Evolutionary conservation across 2,888 invertebrate species (phyloP), one percentile per base, ranked within the genome.

Genomic region (Dryobota labecula): DNA sequence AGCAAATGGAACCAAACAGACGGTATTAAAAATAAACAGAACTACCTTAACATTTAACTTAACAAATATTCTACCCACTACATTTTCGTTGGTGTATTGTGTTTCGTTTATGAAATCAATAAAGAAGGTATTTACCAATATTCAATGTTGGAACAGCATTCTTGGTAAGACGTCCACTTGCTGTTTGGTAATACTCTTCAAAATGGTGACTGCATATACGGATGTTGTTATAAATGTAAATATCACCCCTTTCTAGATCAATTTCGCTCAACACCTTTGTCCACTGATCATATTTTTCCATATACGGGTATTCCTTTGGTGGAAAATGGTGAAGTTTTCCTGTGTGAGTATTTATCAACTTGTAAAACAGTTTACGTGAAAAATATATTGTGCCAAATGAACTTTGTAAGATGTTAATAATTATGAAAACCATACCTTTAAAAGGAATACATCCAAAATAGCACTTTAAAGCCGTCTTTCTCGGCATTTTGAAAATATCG

Each of bases 71-170:
- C n/a, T n/a, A n/a, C n/a, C n/a, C n/a, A n/a, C n/a, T n/a, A n/a
- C n/a, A n/a, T n/a, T n/a, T n/a, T n/a, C n/a, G n/a, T n/a, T n/a
- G 49, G 24, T n/a, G 13, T 49, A 49, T 49, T 49, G 20, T 49
- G 49, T 49, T 49, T 49, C 20, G 24, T 3, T 11, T 49, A 49
- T 24, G 49, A 36, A n/a, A n/a, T 13, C 2, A 61, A 33, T 45
- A 8, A 24, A 49, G 8, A 33, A 49, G 24, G 47, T 49, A 49
- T 49, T 47, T 62, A 62, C 62, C 62, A 49, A 62, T 49, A 49
- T 49, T 62, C 47, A 62, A 49, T 36, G 62, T 38, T 20, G 62
- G 62, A 24, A 62, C 62, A 36, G 62, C 62, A 49, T 62, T 62
- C 18, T 36, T 49, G 36, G 62, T 62, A 38, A 62, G 62, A 24